Evolutionary conservation across 1,140 invertebrate species (phyloP), one percentile per base, ranked within the genome.

Genomic region (Meloidogyne exigua): DNA sequence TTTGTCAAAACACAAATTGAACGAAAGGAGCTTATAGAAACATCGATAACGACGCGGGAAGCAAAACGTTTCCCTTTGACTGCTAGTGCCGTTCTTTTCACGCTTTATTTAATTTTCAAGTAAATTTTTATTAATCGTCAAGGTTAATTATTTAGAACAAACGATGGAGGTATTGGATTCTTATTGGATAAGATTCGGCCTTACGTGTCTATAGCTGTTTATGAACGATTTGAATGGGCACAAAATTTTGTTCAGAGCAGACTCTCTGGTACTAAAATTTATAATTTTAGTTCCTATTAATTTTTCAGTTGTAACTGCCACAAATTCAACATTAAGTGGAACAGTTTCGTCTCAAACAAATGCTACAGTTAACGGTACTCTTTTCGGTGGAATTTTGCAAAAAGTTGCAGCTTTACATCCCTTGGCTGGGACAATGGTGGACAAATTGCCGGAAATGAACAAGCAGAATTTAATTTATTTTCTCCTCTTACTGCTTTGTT

Each of bases 51-150:
- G 0, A 76, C 71, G 21, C 69, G 69, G 11, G 81, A 83, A 44
- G 82, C 82, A 28, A 73, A 68, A 15, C 68, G 67, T 15, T 83
- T 83, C 32, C 82, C 82, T 10, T 63, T 83, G 42, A 83, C 81
- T 18, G 82, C 82, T 4, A 81, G 78, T 49, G 21, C 81, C 15
- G 82, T 85, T 28, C 79, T 83, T 15, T 83, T 83, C 68, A 44
- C 80, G 11, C 83, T 83, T 62, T 83, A 83, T 68, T 21, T 84
- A 36, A 66, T 85, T 21, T 83, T 83, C 75, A 84, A 84, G 80
- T 80, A 39, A n/a, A 36, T 67, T 63, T 13, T 25, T 28, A 71
- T n/a, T 21, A 21, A 75, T 0, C 3, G 9, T 7, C 36, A n/a
- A n/a, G n/a, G n/a, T 36, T 42, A 28, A 75, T 75, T 73, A 15